Evolutionary conservation across 1,140 invertebrate genomes (phyloP).

Genomic region (Bombus confusus): DNA sequence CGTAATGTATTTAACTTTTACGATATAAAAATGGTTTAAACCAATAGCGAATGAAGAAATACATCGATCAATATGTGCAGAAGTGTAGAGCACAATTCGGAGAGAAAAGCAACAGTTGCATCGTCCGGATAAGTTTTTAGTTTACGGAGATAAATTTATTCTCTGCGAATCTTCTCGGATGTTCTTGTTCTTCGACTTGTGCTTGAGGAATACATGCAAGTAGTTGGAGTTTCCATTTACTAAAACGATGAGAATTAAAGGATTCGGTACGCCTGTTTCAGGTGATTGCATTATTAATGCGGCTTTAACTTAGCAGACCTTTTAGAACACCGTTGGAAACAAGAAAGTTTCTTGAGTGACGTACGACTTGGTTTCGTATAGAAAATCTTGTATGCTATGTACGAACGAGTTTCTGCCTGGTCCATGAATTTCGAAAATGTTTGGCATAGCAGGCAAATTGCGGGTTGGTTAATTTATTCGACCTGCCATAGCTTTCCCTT

Average conservation of each 20-base stretch:
- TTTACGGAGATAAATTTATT: not conserved
- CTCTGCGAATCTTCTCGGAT: no score
- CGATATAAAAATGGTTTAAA: no score
- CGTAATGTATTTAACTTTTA: no score
- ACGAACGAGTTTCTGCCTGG: not conserved
- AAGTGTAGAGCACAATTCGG: no score
- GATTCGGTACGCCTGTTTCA: not conserved
- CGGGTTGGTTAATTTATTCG: not conserved
- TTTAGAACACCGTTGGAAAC: not conserved
- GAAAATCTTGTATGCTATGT: not conserved
- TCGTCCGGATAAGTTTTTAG: not conserved
- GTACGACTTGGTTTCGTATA: slow-evolving; percentile 2
- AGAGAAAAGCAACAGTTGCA: no score
- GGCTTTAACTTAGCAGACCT: not conserved
- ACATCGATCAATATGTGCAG: no score
- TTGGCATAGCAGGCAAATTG: not conserved
- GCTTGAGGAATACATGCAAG: no score
- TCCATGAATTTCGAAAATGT: not conserved
- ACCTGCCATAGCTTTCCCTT: not conserved
- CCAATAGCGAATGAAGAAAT: no score
- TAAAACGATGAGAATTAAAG: no score
- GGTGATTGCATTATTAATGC: not conserved
- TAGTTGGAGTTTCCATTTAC: not conserved
- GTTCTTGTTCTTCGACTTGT: not conserved
- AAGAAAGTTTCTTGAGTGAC: slow-evolving; percentile 3